Evolutionary conservation across 2,888 invertebrate genomes (phyloP).

Genomic region (Lacanobia oleracea): DNA sequence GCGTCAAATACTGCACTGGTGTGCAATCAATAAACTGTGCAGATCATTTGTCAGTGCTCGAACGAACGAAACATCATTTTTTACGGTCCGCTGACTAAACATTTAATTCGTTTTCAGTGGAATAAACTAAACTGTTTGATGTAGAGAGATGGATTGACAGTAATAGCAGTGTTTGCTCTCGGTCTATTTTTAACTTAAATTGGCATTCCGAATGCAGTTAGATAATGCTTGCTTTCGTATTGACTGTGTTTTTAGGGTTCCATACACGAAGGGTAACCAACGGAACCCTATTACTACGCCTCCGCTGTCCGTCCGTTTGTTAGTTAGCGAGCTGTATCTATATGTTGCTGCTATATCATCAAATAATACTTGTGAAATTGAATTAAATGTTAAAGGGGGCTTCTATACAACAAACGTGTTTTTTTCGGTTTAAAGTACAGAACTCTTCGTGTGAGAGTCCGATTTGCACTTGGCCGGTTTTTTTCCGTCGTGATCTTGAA

Average conservation of each 20-base stretch:
- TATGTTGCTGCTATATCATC: no score
- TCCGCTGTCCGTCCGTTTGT: no score
- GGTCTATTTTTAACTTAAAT: conserved; percentile 12
- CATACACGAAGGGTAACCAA: no score
- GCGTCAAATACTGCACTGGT: conserved; percentile 30
- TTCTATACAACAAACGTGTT: no score
- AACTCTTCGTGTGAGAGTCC: no score
- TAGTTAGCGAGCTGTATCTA: no score
- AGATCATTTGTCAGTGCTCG: conserved; percentile 45
- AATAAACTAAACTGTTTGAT: conserved; percentile 42
- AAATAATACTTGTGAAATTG: no score
- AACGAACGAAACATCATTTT: conserved; percentile 48
- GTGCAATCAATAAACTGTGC: conserved; percentile 47
- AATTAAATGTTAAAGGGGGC: no score
- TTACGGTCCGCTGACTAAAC: conserved; percentile 34
- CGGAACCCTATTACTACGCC: no score
- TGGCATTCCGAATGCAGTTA: background rate
- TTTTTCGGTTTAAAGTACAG: no score
- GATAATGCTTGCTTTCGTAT: background rate
- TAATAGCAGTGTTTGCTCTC: conserved; percentile 6
- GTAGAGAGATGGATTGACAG: conserved; percentile 16
- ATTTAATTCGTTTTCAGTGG: conserved; percentile 45
- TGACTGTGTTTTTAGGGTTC: background rate
- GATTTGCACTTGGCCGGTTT: no score
- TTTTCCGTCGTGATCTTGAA: no score